Percentiles rank a stretch among this genome's conserved stretches.
Conservation (phyloP, 2,888 invertebrate genomes). For the Mesopsocus fuscifrons region DNA sequence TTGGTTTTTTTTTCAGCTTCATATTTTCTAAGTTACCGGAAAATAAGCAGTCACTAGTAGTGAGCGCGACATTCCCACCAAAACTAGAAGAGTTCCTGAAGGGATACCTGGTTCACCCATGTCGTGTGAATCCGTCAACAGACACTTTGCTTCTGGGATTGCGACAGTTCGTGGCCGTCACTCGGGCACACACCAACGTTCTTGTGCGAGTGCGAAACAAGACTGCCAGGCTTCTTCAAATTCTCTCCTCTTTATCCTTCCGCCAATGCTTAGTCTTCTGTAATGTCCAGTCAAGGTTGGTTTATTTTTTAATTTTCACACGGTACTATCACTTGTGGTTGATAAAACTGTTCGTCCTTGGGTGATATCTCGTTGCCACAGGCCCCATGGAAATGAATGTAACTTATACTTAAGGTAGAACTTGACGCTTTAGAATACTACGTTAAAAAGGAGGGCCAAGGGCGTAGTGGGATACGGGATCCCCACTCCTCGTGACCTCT, state of each 20-base stretch:
- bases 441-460: no score
- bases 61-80: constrained; percentile 83
- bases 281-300: constrained; percentile 46
- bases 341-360: no score
- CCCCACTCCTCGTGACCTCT: no score
- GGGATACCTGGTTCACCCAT: constrained; percentile 58
- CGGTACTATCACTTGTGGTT: no score
- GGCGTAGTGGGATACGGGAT: no score
- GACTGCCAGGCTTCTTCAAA: constrained; percentile 38
- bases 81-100: constrained; percentile 48
- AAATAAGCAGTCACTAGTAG: constrained; percentile 74
- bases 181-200: constrained; percentile 40
- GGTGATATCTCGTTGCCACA: no score
- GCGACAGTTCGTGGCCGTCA: constrained; percentile 48
- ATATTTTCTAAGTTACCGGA: constrained; percentile 53
- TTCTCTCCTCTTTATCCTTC: constrained; percentile 54
- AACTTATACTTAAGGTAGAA: no score
- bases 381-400: no score
- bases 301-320: no score
- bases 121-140: constrained; percentile 51
- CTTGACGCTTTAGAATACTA: no score
- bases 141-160: constrained; percentile 60
- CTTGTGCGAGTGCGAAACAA: constrained; percentile 47
- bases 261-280: constrained; percentile 86
- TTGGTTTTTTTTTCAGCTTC: constrained; percentile 28